Base-by-base conservation (phyloP, 1,140 invertebrate species). In the Platorchestia sp. region DNA sequence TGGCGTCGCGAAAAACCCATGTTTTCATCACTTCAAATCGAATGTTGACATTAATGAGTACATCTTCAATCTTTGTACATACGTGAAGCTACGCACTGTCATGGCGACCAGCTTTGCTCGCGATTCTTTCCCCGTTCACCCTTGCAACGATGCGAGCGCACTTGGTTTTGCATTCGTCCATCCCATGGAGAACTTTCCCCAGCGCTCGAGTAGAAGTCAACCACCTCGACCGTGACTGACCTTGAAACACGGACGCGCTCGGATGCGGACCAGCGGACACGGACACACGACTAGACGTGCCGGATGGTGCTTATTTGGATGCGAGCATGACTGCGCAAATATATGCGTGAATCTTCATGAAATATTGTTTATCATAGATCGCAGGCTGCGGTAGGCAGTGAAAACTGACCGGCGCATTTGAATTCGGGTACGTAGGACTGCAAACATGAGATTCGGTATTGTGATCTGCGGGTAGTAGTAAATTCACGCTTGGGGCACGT, bases 221-320 rank as follows among this genome's bases (percentile, higher is more conserved):
- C 87, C 19, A 44, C 87, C 87, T 19, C 87, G 86, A 90, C 87
- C 87, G 44, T 43, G 44, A 44, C 41, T 27, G 87, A 44, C 87
- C 87, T 90, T 90, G 87, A 90, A 90, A 90, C 87, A 36, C 44
- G 87, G 87, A 90, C 87, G 87, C 41, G 41, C 27, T 75, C 59
- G 27, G 59, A 22, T 75, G 27, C 59, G 59, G 59, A 75, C 59
- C 59, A 75, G 1, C 27, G 59, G 27, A 36, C 59, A 27, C 59
- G 27, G 59, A 75, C 59, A 22, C 59, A 36, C 59, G 3, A 27
- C 59, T 75, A 10, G 27, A 27, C 27, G 59, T 75, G 36, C 59
- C 59, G 59, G 59, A 75, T 27, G 27, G 14, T 75, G 59, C 1
- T 22, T 10, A 36, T 75, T 75, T 36, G 59, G 27, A 36, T 75